These are phyloP conservation scores for Scaptomyza pallida DNA, from an alignment of 1,140 invertebrate genomes.

Conservation along the genomic window DNA sequence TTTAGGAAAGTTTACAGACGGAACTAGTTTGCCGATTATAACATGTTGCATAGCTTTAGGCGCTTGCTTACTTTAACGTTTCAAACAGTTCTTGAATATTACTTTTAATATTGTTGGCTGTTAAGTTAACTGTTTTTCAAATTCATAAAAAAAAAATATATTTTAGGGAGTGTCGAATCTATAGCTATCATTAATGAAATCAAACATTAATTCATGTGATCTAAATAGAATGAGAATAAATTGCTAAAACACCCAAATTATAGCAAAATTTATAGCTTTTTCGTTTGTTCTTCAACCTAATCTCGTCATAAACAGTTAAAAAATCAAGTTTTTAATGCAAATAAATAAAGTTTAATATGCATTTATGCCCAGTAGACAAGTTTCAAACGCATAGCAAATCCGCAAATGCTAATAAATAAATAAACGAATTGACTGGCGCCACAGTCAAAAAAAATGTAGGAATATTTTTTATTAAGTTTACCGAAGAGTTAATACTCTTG, in stretches of 20 bases:
- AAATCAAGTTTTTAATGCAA: conserved; percentile 36
- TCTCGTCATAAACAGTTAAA: conserved; percentile 28
- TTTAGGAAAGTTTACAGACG: not conserved
- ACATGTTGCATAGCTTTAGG: conserved; percentile 49
- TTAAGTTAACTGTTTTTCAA: no score
- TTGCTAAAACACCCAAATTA: conserved; percentile 2
- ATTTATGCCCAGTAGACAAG: conserved; percentile 50
- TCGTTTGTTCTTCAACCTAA: conserved; percentile 17
- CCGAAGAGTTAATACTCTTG: conserved; percentile 5
- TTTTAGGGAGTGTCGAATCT: no score
- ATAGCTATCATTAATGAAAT: not conserved
- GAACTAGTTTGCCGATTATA: not conserved
- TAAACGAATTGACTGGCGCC: conserved; percentile 54
- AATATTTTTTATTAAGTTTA: not conserved
- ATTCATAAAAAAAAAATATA: no score
- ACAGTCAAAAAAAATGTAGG: conserved; percentile 7
- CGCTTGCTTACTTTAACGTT: no score
- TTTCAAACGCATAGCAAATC: conserved; percentile 32
- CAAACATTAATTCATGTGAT: not conserved
- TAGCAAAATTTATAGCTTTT: not conserved
- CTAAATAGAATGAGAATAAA: not conserved
- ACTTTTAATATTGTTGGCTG: no score
- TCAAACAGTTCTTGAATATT: no score
- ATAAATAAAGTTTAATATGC: conserved; percentile 39
- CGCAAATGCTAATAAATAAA: conserved; percentile 60